A percentile compares a stretch with the other conserved stretches of the same genome.
phyloP scores from a whole-genome alignment of 2,888 invertebrate genomes.

The Dryocosmus kuriphilus region DNA sequence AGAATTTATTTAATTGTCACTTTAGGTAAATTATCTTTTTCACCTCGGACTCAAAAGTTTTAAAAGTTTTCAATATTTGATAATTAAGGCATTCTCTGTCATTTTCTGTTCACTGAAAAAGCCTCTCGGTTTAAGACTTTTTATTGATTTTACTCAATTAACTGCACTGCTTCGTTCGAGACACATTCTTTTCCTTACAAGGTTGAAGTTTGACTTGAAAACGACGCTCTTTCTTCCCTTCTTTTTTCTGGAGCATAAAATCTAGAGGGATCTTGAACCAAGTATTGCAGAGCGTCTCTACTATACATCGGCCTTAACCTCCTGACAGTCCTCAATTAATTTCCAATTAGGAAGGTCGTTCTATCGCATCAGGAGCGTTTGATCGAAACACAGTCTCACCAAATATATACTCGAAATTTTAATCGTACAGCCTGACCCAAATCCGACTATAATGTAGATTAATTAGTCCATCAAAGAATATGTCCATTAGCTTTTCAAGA shows the following conservation, averaged over 20 bases:
- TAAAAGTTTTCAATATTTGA: not conserved
- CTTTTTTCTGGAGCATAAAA: not conserved
- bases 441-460: not conserved
- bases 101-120: not conserved
- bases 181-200: not conserved
- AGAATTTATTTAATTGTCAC: not conserved
- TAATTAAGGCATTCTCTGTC: not conserved
- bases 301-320: not conserved
- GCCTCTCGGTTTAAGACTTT: not conserved
- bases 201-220: slow-evolving; percentile 8
- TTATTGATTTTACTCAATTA: slow-evolving; percentile 1
- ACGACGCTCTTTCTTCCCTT: not conserved
- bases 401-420: not conserved
- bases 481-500: not conserved
- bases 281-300: not conserved
- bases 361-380: not conserved
- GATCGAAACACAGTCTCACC: not conserved
- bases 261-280: not conserved
- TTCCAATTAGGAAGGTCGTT: not conserved
- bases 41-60: not conserved
- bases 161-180: not conserved
- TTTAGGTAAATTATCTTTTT: not conserved
- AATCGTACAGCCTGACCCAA: not conserved
- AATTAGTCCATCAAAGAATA: not conserved
- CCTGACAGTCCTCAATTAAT: not conserved